Evolutionary conservation across 2,113 vertebrate species (phyloP).

Genomic region (Gymnobelideus leadbeateri): DNA sequence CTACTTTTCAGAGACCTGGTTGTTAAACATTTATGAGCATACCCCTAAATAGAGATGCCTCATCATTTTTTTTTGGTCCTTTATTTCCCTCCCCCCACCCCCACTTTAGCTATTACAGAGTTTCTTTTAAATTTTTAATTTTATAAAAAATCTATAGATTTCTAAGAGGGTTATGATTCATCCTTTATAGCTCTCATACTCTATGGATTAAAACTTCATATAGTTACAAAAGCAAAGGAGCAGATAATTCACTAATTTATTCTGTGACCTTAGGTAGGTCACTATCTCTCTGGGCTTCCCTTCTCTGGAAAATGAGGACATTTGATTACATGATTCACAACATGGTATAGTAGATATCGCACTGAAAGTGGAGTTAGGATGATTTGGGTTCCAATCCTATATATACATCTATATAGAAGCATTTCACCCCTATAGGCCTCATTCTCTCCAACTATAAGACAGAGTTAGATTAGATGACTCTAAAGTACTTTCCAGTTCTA

Average conservation of each 20-base stretch:
- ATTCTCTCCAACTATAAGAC: not conserved
- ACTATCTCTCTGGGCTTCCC: not conserved
- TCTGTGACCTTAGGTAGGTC: not conserved
- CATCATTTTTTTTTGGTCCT: not conserved
- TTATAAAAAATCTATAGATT: not conserved
- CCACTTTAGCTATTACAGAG: not conserved
- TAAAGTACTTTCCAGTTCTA: not conserved
- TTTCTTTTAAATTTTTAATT: not conserved
- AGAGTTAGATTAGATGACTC: not conserved
- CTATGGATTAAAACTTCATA: not conserved
- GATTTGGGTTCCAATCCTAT: not conserved
- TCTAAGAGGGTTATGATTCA: not conserved
- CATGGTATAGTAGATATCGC: not conserved
- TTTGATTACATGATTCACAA: not conserved
- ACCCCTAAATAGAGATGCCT: not conserved
- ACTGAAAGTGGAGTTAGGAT: not conserved
- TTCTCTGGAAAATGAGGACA: not conserved
- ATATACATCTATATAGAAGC: not conserved
- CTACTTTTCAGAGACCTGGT: not conserved
- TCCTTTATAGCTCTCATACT: not conserved
- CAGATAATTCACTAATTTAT: not conserved
- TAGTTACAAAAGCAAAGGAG: not conserved
- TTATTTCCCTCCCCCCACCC: not conserved
- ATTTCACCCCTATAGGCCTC: not conserved
- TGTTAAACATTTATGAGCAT: not conserved